These are phyloP conservation scores for Anomalospiza imberbis DNA, from an alignment of 2,797 vertebrate genomes.

Conservation along the genomic window DNA sequence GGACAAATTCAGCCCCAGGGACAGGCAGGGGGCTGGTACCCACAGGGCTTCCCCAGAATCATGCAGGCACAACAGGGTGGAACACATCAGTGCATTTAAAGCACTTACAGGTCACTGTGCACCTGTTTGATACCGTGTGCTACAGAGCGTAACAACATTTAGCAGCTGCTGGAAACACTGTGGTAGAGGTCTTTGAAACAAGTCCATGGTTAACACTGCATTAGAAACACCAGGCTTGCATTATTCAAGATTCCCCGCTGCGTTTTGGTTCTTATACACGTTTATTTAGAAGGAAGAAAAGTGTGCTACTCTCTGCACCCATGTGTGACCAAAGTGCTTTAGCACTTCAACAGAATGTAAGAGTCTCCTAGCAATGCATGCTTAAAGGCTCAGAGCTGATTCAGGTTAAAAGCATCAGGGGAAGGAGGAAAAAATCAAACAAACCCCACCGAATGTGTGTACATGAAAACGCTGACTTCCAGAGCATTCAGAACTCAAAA, in stretches of 20 bases:
- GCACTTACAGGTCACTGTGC: not conserved
- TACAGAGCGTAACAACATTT: not conserved
- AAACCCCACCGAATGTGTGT: not conserved
- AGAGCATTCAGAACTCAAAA: slow-evolving; percentile 38
- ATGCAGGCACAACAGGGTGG: rapidly evolving
- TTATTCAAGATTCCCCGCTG: slow-evolving; percentile 19
- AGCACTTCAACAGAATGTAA: not conserved
- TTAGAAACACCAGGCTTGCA: slow-evolving; percentile 20
- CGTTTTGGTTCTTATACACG: not conserved
- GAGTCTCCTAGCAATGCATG: slow-evolving; percentile 11
- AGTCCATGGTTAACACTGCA: not conserved
- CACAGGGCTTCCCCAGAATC: not conserved
- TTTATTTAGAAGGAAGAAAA: slow-evolving; percentile 20
- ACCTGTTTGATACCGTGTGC: not conserved
- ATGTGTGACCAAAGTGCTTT: slow-evolving; percentile 46
- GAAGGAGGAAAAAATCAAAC: not conserved
- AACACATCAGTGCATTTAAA: rapidly evolving
- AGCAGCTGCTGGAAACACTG: not conserved
- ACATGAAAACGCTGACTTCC: slow-evolving; percentile 36
- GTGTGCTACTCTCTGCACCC: not conserved
- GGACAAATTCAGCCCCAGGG: not conserved
- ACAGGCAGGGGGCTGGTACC: not conserved
- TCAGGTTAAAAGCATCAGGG: slow-evolving; percentile 56
- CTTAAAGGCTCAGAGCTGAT: slow-evolving; percentile 37
- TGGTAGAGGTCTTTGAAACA: not conserved